Percentiles rank a stretch among this genome's conserved stretches.
Evolutionary conservation across 1,140 invertebrate species (phyloP).

Genomic region (Eupristina koningsbergeri): DNA sequence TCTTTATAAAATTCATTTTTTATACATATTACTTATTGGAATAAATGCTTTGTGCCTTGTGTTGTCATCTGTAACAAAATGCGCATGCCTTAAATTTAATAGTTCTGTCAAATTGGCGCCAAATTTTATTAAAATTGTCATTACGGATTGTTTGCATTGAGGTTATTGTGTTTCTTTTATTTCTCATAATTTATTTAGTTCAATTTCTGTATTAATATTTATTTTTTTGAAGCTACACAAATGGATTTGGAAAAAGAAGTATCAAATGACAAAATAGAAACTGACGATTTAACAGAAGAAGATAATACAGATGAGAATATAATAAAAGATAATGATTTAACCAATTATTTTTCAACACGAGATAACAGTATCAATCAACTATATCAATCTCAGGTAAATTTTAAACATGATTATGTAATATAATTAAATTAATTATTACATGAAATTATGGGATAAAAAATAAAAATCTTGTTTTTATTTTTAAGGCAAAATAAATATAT

Average conservation of each 20-base stretch:
- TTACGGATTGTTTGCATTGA: background rate
- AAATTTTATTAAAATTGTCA: slow-evolving; percentile 23
- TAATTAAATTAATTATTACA: background rate
- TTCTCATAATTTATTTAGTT: background rate
- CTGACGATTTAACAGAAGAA: background rate
- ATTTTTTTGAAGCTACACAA: background rate
- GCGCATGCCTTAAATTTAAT: background rate
- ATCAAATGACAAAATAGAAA: background rate
- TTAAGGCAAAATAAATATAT: background rate
- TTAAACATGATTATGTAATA: background rate
- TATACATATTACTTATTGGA: too few species aligned
- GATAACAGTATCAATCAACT: slow-evolving; percentile 62
- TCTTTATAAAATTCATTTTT: too few species aligned
- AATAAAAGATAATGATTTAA: slow-evolving; percentile 53
- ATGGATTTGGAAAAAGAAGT: slow-evolving; percentile 3
- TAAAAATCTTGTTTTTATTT: background rate
- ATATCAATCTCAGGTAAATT: slow-evolving; percentile 61
- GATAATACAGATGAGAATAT: background rate
- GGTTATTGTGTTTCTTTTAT: background rate
- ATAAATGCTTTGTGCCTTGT: too few species aligned
- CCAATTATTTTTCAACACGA: slow-evolving; percentile 57
- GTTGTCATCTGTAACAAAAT: background rate
- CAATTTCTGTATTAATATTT: background rate
- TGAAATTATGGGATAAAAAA: background rate
- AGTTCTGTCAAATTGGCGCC: slow-evolving; percentile 7